Percentiles rank a stretch among this genome's conserved stretches.
Evolutionary conservation across 1,140 invertebrate genomes (phyloP).

Genomic region (Bradysia coprophila): DNA sequence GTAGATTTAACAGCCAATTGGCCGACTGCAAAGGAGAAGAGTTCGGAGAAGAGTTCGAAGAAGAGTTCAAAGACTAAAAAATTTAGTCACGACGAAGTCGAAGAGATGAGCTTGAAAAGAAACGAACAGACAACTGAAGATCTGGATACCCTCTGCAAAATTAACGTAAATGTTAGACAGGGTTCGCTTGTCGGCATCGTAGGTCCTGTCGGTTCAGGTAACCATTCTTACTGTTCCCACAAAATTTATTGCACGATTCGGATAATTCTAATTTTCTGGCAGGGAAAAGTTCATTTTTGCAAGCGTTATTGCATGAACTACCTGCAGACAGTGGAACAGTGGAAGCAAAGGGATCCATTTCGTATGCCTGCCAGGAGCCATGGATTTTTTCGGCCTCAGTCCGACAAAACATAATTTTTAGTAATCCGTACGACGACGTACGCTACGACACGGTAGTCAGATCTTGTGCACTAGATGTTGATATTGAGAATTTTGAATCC

Average conservation of each 20-base stretch:
- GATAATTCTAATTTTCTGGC: too few relatives aligned
- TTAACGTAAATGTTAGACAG: slow-evolving; percentile 29
- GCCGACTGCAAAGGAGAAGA: not conserved
- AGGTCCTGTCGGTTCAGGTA: slow-evolving; percentile 38
- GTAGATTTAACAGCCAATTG: not conserved
- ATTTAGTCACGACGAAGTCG: not conserved
- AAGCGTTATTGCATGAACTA: slow-evolving; percentile 15
- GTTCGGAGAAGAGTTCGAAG: not conserved
- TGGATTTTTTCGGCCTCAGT: slow-evolving; percentile 31
- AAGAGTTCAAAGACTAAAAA: not conserved
- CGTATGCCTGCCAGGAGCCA: slow-evolving; percentile 3
- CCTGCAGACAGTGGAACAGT: not conserved
- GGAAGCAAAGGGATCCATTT: not conserved
- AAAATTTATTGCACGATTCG: too few relatives aligned
- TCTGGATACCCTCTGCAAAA: slow-evolving; percentile 21
- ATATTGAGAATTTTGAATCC: slow-evolving; percentile 49
- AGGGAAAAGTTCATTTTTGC: slow-evolving; percentile 28
- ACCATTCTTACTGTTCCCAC: too few relatives aligned
- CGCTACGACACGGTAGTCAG: slow-evolving; percentile 32
- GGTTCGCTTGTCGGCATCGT: slow-evolving; percentile 35
- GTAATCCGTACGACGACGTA: slow-evolving; percentile 28
- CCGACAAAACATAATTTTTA: slow-evolving; percentile 59
- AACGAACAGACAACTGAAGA: not conserved
- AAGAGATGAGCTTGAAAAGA: not conserved
- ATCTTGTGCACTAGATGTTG: slow-evolving; percentile 39